Evolutionary conservation across 2,113 vertebrate genomes (phyloP), one percentile per base, ranked within the genome.

Genomic region (Agapornis roseicollis): DNA sequence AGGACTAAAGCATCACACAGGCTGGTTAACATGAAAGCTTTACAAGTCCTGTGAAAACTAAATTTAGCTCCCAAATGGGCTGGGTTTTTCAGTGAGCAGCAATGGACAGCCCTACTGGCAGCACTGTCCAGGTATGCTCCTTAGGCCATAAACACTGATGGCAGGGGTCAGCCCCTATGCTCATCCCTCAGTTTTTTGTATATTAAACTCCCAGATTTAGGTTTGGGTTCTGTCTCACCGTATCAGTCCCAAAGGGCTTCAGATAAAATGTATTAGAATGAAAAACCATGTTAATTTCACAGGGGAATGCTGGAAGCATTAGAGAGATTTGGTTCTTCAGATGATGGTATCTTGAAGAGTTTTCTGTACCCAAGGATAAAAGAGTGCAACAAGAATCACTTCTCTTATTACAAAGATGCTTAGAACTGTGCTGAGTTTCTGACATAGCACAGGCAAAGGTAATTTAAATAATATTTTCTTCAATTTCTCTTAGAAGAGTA

Each of bases 81-180:
- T 33, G 42, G 7, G 5, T 25, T 53, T 53, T 69, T 58, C 13
- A 14, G 42, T 53, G 39, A 44, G 47, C 2, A 4, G 47, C 24
- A 53, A 27, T 16, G 15, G 78, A 44, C 10, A 64, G 15, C 28
- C 17, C n/a, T 44, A 25, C n/a, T 53, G 28, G 44, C 61, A 69
- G n/a, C 27, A 31, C 19, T 44, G 6, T 74, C 8, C 0, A 1
- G 2, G 2, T 39, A 37, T 60, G 39, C 37, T 42, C 13, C 28
- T 14, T 13, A 25, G 17, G 28, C 35, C 18, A 58, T 2, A 3
- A 60, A 23, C 7, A 18, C 6, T 28, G 44, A 29, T 13, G 41
- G 7, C 3, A 8, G 17, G 2, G 22, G 28, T 39, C n/a, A 47
- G 27, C 6, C 6, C 7, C 25, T 63, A 18, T 33, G 25, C 6